These are phyloP conservation scores for Cyanistes caeruleus DNA, from an alignment of 2,113 vertebrate genomes.

Conservation along the genomic window DNA sequence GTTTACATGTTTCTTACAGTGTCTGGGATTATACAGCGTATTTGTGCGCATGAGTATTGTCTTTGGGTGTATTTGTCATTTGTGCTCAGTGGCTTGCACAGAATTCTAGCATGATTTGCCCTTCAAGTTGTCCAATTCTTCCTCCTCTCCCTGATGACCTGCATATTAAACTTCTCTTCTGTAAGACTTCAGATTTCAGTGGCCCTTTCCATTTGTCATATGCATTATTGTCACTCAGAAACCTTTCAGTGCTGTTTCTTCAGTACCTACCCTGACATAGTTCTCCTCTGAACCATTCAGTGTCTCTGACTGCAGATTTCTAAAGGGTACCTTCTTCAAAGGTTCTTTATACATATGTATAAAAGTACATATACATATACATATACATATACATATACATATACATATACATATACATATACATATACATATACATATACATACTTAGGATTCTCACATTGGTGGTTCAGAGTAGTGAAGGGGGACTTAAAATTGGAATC, in stretches of 20 bases:
- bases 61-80: conserved; percentile 63
- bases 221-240: conserved; percentile 61
- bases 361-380: not conserved
- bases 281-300: not conserved
- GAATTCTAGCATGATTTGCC: conserved; percentile 61
- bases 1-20: conserved; percentile 72
- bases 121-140: conserved; percentile 70
- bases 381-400: not conserved
- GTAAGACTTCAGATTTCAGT: conserved; percentile 56
- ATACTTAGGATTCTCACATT: not conserved
- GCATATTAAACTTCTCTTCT: conserved; percentile 71
- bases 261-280: not conserved
- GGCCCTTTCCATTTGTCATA: conserved; percentile 60
- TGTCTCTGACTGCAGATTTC: conserved; percentile 8
- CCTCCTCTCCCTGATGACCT: conserved; percentile 46
- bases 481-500: not conserved
- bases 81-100: conserved; percentile 61
- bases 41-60: conserved; percentile 54
- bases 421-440: not conserved
- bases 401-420: not conserved
- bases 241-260: conserved; percentile 33
- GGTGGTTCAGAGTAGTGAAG: not conserved
- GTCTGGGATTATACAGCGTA: conserved; percentile 52
- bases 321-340: not conserved
- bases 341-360: not conserved